phyloP scores from a whole-genome alignment of 2,888 invertebrate genomes.

The Incurvaria masculella region DNA sequence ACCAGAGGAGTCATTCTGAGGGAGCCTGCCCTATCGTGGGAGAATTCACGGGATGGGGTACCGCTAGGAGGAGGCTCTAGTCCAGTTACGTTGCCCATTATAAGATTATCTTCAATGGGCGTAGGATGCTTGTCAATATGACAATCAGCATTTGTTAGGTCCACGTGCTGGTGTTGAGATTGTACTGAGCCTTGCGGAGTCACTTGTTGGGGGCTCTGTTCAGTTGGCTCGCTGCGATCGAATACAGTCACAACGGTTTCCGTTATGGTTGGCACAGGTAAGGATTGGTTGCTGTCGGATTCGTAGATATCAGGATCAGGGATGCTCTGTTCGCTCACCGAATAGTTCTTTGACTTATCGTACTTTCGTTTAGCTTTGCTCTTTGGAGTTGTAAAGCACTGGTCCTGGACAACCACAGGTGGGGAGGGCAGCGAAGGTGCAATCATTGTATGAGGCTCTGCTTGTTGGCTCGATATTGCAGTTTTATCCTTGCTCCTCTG shows the following conservation, averaged over 20 bases:
- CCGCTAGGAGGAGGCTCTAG: conserved; percentile 17
- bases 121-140: background rate
- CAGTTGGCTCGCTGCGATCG: background rate
- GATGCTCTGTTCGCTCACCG: conserved; percentile 34
- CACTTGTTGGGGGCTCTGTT: no score
- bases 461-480: no score
- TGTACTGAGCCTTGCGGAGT: background rate
- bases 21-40: background rate
- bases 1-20: no score
- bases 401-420: conserved; percentile 21
- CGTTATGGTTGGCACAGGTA: background rate
- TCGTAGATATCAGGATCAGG: conserved; percentile 53
- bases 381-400: conserved; percentile 48
- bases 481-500: conserved; percentile 17
- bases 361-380: conserved; percentile 40
- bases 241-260: background rate
- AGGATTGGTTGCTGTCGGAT: conserved; percentile 54
- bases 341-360: conserved; percentile 20
- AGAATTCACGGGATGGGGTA: background rate
- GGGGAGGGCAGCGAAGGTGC: conserved; percentile 29
- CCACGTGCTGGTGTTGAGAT: background rate
- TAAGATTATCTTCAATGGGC: conserved; percentile 33
- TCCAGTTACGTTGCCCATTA: conserved; percentile 44
- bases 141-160: background rate
- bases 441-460: no score